Conservation (phyloP, 2,888 invertebrate species). For the Drepana falcataria region DNA sequence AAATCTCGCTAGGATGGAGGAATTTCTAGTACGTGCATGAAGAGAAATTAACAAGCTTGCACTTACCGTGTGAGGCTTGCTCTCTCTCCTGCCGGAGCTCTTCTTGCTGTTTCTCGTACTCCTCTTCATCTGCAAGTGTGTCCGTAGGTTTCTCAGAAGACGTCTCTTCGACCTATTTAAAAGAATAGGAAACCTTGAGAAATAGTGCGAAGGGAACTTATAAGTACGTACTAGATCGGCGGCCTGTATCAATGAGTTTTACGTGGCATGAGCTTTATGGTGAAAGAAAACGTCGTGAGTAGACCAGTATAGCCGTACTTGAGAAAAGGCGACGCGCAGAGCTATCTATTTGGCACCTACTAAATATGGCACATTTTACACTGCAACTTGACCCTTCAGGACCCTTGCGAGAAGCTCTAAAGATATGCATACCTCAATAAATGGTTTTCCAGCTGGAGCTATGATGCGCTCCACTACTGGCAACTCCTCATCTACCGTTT, state of each 20-base stretch:
- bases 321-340: too few species aligned
- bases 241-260: too few species aligned
- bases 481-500: constrained; percentile 52
- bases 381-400: too few species aligned
- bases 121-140: constrained; percentile 64
- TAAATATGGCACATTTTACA: too few species aligned
- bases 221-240: too few species aligned
- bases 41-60: not conserved
- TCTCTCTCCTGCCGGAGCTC: constrained; percentile 53
- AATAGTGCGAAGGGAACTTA: too few species aligned
- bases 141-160: constrained; percentile 52
- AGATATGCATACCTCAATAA: constrained; percentile 60
- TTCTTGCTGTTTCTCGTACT: constrained; percentile 64
- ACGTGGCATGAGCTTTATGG: too few species aligned
- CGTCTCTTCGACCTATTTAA: constrained; percentile 50
- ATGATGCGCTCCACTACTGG: constrained; percentile 53
- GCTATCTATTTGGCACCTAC: too few species aligned
- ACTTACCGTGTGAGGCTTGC: constrained; percentile 63
- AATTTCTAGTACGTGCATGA: not conserved
- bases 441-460: constrained; percentile 59
- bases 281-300: too few species aligned
- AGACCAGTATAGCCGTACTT: too few species aligned
- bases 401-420: not conserved
- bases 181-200: not conserved
- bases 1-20: not conserved